Evolutionary conservation across 2,888 invertebrate species (phyloP).

Genomic region (Papilio elwesi): DNA sequence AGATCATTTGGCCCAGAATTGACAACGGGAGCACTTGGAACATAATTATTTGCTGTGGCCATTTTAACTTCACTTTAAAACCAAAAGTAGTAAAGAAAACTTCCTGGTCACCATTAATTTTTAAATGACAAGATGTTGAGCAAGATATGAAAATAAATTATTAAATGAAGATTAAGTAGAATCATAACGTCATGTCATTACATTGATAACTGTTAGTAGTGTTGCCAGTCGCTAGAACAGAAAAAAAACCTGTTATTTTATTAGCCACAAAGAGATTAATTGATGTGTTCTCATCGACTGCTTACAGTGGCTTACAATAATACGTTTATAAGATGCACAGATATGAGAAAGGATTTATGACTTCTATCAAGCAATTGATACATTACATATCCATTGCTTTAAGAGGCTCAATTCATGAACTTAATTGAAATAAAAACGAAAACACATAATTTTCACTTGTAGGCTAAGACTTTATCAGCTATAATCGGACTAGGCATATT

Average conservation of each 20-base stretch:
- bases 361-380: no score
- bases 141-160: constrained; percentile 11
- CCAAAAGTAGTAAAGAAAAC: constrained; percentile 38
- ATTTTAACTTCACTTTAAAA: constrained; percentile 50
- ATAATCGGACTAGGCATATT: no score
- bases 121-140: constrained; percentile 1
- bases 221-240: constrained; percentile 6
- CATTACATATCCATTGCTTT: no score
- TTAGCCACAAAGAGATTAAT: no score
- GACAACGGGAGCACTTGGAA: constrained; percentile 54
- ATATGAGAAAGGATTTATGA: no score
- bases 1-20: constrained; percentile 69
- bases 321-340: no score
- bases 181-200: constrained; percentile 35
- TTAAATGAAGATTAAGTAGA: constrained; percentile 21
- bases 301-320: no score
- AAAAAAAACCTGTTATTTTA: neutral
- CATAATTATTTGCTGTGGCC: constrained; percentile 55
- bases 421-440: no score
- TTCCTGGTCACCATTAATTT: constrained; percentile 19
- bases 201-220: constrained; percentile 17
- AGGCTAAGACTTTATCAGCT: no score
- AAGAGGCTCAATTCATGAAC: no score
- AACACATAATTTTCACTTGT: no score
- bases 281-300: no score